These are phyloP conservation scores for Todus mexicanus DNA, from an alignment of 2,797 vertebrate species.

Conservation along the genomic window DNA sequence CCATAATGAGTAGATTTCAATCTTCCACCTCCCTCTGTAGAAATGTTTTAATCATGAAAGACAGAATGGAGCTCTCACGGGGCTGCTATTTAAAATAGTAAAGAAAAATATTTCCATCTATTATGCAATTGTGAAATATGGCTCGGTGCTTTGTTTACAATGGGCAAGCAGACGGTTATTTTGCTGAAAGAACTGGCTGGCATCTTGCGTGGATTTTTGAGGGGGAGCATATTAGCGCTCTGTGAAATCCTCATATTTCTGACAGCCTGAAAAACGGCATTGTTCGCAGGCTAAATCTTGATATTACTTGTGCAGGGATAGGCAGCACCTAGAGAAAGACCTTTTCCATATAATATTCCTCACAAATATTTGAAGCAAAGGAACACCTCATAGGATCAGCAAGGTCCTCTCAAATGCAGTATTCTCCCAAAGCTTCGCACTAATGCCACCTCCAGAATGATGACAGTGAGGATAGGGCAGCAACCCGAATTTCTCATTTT, in stretches of 20 bases:
- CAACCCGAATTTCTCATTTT: neutral
- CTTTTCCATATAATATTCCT: neutral
- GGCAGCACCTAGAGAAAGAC: neutral
- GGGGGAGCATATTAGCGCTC: neutral
- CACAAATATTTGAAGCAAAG: neutral
- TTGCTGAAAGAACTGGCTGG: neutral
- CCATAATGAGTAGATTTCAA: slow-evolving; percentile 52
- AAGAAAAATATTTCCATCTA: slow-evolving; percentile 25
- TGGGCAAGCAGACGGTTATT: neutral
- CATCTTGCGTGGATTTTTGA: neutral
- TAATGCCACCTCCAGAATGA: neutral
- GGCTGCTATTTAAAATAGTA: slow-evolving; percentile 36
- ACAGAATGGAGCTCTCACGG: neutral
- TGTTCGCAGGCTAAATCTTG: neutral
- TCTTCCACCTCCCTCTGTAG: slow-evolving; percentile 19
- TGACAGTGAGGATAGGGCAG: neutral
- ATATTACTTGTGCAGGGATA: neutral
- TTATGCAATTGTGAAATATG: neutral
- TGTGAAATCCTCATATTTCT: neutral
- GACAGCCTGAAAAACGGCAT: neutral
- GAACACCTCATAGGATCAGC: neutral
- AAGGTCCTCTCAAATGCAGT: neutral
- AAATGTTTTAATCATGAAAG: slow-evolving; percentile 59
- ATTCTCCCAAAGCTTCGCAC: neutral
- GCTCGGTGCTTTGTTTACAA: slow-evolving; percentile 9